Conservation (phyloP, 35 echinoderm and acorn worm species). For the Ophioderma brevispina region DNA sequence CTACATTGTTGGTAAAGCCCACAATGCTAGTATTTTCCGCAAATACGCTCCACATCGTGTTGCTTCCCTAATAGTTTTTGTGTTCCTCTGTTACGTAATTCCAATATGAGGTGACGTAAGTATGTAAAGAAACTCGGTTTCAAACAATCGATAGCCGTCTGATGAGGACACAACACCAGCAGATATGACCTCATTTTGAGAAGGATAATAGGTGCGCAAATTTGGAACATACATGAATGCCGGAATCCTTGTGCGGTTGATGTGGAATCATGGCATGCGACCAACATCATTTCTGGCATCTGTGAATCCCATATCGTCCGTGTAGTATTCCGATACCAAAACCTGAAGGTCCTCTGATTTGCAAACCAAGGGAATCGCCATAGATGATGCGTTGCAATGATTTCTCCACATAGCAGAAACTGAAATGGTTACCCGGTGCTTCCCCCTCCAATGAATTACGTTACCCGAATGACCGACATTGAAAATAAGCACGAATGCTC, state of each 20-base stretch:
- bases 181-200: neutral
- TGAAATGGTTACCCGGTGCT: neutral
- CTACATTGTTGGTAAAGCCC: neutral
- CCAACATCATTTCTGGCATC: neutral
- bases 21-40: neutral
- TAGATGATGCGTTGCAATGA: neutral
- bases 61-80: neutral
- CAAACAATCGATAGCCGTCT: neutral
- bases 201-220: neutral
- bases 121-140: neutral
- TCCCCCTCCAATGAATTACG: neutral
- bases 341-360: neutral
- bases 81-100: neutral
- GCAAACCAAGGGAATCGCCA: neutral
- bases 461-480: neutral
- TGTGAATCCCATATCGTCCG: neutral
- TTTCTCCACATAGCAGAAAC: neutral
- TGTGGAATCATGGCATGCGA: neutral
- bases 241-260: neutral
- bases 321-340: neutral
- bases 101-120: neutral
- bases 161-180: neutral
- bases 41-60: neutral
- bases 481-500: neutral
- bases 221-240: neutral